Evolutionary conservation across 2,888 invertebrate genomes (phyloP).

Genomic region (Polymixis lichenea): DNA sequence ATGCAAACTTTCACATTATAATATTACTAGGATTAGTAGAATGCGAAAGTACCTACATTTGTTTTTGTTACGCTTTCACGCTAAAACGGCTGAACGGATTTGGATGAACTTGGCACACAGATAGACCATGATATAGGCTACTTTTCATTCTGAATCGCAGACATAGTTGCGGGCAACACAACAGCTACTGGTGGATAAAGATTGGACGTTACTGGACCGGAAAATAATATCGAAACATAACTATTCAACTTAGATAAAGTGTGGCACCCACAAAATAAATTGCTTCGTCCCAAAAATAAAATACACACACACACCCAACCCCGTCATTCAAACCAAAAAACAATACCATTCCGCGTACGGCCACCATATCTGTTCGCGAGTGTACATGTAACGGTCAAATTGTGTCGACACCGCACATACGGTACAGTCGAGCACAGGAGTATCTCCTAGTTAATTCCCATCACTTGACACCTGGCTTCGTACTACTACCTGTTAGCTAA

Average conservation of each 20-base stretch:
- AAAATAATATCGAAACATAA: neutral
- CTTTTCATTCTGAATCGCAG: too few relatives aligned
- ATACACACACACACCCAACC: neutral
- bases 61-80: too few relatives aligned
- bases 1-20: too few relatives aligned
- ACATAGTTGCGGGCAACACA: too few relatives aligned
- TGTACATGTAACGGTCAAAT: constrained; percentile 41
- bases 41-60: too few relatives aligned
- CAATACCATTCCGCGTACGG: neutral
- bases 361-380: constrained; percentile 10
- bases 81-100: too few relatives aligned
- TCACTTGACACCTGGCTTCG: constrained; percentile 85
- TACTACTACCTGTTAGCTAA: constrained; percentile 84
- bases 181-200: too few relatives aligned
- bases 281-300: neutral
- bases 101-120: too few relatives aligned
- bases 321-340: constrained; percentile 6
- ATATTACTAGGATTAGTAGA: too few relatives aligned
- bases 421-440: constrained; percentile 55
- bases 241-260: neutral
- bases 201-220: neutral
- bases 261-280: neutral
- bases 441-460: constrained; percentile 84
- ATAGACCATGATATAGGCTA: too few relatives aligned
- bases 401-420: constrained; percentile 48